Evolutionary conservation across 2,797 vertebrate species (phyloP).

Genomic region (Champsocephalus esox): DNA sequence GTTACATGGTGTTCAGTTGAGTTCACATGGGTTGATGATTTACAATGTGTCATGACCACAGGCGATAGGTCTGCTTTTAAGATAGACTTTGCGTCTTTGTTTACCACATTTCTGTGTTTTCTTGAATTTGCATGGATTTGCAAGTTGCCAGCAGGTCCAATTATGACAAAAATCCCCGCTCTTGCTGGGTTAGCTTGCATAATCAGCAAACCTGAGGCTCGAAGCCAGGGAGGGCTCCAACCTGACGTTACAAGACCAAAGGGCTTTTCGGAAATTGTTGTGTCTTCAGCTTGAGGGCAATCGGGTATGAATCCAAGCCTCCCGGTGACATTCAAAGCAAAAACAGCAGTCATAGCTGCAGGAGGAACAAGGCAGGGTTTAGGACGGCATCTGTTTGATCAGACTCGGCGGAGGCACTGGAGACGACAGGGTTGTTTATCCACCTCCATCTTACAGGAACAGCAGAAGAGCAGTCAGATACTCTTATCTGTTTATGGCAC

Average conservation of each 20-base stretch:
- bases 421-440: conserved; percentile 84
- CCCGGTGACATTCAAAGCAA: conserved; percentile 57
- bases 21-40: conserved; percentile 56
- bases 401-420: conserved; percentile 55
- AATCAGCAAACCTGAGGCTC: conserved; percentile 63
- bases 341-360: conserved; percentile 46
- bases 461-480: conserved; percentile 80
- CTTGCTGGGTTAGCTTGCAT: conserved; percentile 53
- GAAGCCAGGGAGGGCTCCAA: conserved; percentile 50
- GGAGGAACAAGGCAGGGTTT: conserved; percentile 46
- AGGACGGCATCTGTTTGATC: conserved; percentile 67
- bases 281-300: conserved; percentile 62
- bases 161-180: conserved; percentile 51
- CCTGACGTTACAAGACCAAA: conserved; percentile 54
- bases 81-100: conserved; percentile 53
- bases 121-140: conserved; percentile 54
- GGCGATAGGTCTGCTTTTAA: conserved; percentile 33
- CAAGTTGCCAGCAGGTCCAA: conserved; percentile 63
- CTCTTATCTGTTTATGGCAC: conserved; percentile 88
- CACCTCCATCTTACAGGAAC: conserved; percentile 76
- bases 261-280: conserved; percentile 67
- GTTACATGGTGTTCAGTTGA: conserved; percentile 51
- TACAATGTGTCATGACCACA: conserved; percentile 45
- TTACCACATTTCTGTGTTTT: conserved; percentile 41
- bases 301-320: conserved; percentile 62